Conservation (phyloP, 2,113 vertebrate genomes). For the Ciconia boyciana region DNA sequence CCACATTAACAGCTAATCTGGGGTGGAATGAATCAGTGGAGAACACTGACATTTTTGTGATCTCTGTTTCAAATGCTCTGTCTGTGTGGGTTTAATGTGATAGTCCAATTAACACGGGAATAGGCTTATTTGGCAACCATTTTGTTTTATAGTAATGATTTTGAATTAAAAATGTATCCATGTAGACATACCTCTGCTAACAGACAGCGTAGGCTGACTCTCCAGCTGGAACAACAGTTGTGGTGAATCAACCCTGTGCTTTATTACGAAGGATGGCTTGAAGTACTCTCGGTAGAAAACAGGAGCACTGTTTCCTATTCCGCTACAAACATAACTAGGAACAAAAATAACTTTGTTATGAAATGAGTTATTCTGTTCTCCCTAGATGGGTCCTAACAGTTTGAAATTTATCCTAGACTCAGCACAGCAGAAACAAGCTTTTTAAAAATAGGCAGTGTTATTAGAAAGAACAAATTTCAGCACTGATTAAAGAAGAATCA, state of each 20-base stretch:
- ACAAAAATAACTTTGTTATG: slow-evolving; percentile 4
- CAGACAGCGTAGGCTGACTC: not conserved
- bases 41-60: not conserved
- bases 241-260: not conserved
- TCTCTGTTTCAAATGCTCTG: not conserved
- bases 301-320: not conserved
- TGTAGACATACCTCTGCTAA: not conserved
- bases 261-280: not conserved
- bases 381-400: not conserved
- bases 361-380: not conserved
- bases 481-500: not conserved
- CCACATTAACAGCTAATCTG: not conserved
- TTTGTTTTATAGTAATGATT: not conserved
- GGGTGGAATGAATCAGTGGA: not conserved
- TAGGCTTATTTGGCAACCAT: not conserved
- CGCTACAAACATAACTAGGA: not conserved
- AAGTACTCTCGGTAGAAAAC: not conserved
- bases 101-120: not conserved
- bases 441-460: not conserved
- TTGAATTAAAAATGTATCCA: not conserved
- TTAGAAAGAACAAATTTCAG: not conserved
- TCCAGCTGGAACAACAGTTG: not conserved
- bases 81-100: not conserved
- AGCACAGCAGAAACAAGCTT: not conserved
- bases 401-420: not conserved